A percentile compares a stretch with the other conserved stretches of the same genome.
Conservation (phyloP, 2,113 vertebrate species). For the Podiceps cristatus region DNA sequence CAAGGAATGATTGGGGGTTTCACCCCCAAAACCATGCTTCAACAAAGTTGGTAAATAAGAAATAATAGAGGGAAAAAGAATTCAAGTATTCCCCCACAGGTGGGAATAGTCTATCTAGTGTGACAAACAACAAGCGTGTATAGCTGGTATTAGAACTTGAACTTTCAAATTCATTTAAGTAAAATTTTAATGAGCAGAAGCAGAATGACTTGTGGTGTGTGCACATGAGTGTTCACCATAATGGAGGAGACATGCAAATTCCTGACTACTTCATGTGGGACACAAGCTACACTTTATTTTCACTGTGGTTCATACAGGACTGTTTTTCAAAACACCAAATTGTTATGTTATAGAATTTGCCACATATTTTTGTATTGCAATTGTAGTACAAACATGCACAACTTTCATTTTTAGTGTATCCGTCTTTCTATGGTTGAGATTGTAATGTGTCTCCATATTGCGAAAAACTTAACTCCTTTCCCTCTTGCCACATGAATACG, state of each 20-base stretch:
- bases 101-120: background rate
- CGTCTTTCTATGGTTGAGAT: background rate
- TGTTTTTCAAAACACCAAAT: background rate
- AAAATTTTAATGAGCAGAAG: background rate
- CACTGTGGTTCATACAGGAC: background rate
- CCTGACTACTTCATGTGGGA: background rate
- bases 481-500: background rate
- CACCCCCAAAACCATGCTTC: background rate
- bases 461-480: background rate
- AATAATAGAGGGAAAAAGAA: background rate
- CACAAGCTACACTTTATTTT: background rate
- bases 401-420: background rate
- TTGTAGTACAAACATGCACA: background rate
- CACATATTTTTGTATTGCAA: background rate
- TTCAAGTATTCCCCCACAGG: background rate
- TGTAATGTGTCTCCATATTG: background rate
- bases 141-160: background rate
- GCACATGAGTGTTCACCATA: background rate
- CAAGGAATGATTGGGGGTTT: background rate
- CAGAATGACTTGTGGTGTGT: background rate
- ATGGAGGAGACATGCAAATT: background rate
- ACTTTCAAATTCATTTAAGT: background rate
- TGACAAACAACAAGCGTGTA: background rate
- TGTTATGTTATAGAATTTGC: rapidly evolving
- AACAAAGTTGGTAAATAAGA: background rate